A percentile compares a stretch with the other conserved stretches of the same genome.
These are phyloP conservation scores for Sebastes miniatus DNA, from an alignment of 2,797 vertebrate genomes.

Conservation along the genomic window DNA sequence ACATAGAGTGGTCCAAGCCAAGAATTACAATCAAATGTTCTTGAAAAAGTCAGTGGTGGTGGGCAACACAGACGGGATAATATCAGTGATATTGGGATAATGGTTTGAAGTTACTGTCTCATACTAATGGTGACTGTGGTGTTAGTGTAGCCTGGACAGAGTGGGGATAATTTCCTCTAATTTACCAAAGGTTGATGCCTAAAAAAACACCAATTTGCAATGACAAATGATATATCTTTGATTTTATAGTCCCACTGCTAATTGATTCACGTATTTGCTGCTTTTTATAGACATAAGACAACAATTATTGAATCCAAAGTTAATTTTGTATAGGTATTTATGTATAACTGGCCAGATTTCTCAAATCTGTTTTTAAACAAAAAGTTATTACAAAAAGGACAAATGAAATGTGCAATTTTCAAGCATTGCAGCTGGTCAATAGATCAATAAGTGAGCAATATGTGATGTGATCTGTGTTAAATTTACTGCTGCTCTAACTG, in stretches of 20 bases:
- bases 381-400: not conserved
- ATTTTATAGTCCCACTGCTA: not conserved
- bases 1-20: slow-evolving; percentile 62
- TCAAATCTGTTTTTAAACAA: not conserved
- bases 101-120: slow-evolving; percentile 51
- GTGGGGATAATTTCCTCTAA: slow-evolving; percentile 10
- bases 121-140: slow-evolving; percentile 13
- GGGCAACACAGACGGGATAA: slow-evolving; percentile 64
- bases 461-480: slow-evolving; percentile 65
- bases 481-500: slow-evolving; percentile 67
- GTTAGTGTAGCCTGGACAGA: slow-evolving; percentile 30
- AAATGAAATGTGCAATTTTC: not conserved
- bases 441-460: slow-evolving; percentile 49
- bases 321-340: not conserved
- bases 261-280: not conserved
- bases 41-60: slow-evolving; percentile 63
- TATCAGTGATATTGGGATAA: slow-evolving; percentile 60
- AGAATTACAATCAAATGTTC: slow-evolving; percentile 75
- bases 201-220: slow-evolving; percentile 13
- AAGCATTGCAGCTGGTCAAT: not conserved
- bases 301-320: slow-evolving; percentile 1
- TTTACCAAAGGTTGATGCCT: not conserved
- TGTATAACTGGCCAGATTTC: too few relatives aligned
- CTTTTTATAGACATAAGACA: slow-evolving; percentile 6
- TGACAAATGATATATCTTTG: slow-evolving; percentile 1